Conservation (phyloP, 2,888 invertebrate species). For the Megaustenia siamemsis region DNA sequence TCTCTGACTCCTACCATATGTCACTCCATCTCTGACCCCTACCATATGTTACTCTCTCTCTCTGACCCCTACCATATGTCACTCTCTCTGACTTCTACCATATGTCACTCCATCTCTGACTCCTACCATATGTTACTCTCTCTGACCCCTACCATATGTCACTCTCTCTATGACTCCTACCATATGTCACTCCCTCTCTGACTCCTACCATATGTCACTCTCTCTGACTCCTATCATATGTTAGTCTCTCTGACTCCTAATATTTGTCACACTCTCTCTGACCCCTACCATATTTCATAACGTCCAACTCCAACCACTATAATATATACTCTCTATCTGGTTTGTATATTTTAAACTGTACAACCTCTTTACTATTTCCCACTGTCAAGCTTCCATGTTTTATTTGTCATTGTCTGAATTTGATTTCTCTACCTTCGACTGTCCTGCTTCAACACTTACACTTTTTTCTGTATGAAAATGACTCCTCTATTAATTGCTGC, state of each 20-base stretch:
- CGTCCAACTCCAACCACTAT: no score
- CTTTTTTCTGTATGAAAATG: no score
- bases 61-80: background rate
- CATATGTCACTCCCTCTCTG: background rate
- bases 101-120: constrained; percentile 4
- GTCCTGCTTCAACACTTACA: no score
- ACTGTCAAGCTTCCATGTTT: no score
- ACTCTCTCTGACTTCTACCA: background rate
- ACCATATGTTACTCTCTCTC: background rate
- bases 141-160: background rate
- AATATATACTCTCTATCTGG: no score
- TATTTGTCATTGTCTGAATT: no score
- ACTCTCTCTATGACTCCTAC: constrained; percentile 19
- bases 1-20: background rate
- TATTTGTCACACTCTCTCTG: background rate
- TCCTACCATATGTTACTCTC: background rate
- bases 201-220: constrained; percentile 10
- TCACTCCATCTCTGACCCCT: background rate
- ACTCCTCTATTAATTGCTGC: no score
- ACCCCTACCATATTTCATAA: background rate
- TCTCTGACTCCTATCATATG: background rate
- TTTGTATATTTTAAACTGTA: no score
- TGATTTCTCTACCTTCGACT: no score
- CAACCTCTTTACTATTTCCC: no score
- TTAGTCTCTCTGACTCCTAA: background rate